phyloP scores from a whole-genome alignment of 1,140 invertebrate genomes.

The Drosophila pallidifrons region DNA sequence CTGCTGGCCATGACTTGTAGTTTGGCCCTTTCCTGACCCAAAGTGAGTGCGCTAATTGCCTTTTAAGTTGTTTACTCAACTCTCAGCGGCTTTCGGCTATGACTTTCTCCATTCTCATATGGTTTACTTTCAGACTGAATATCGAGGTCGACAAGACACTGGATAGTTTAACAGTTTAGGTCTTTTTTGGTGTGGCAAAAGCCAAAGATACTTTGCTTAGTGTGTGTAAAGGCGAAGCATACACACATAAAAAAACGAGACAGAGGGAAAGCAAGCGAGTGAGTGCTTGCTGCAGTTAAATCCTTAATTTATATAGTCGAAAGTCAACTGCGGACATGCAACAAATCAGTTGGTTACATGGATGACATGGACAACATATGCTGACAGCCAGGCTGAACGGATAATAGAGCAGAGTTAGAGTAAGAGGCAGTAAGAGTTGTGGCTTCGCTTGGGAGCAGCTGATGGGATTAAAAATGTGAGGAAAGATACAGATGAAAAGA shows the following conservation, averaged over 20 bases:
- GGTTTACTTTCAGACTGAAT: constrained; percentile 20
- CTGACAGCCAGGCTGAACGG: not conserved
- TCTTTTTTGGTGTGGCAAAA: not conserved
- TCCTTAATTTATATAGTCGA: constrained; percentile 1
- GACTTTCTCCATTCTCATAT: constrained; percentile 26
- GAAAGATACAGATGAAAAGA: not conserved
- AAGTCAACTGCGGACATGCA: constrained; percentile 3
- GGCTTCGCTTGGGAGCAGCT: not conserved
- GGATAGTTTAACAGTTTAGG: constrained; percentile 1
- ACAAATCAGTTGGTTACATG: not conserved
- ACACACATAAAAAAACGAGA: not conserved
- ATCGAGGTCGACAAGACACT: not conserved
- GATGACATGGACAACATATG: constrained; percentile 3
- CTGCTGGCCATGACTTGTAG: constrained; percentile 66
- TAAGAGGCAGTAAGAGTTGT: not conserved
- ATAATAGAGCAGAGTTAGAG: not conserved
- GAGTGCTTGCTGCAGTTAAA: not conserved
- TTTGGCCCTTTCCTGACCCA: constrained; percentile 59
- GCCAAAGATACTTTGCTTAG: constrained; percentile 1
- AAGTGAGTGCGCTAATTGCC: constrained; percentile 72
- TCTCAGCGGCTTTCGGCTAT: constrained; percentile 50
- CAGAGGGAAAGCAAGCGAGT: not conserved
- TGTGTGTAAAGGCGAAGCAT: not conserved
- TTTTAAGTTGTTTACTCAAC: constrained; percentile 75
- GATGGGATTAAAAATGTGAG: not conserved